Conservation (phyloP, 2,113 vertebrate species). For the Aramus guarauna region DNA sequence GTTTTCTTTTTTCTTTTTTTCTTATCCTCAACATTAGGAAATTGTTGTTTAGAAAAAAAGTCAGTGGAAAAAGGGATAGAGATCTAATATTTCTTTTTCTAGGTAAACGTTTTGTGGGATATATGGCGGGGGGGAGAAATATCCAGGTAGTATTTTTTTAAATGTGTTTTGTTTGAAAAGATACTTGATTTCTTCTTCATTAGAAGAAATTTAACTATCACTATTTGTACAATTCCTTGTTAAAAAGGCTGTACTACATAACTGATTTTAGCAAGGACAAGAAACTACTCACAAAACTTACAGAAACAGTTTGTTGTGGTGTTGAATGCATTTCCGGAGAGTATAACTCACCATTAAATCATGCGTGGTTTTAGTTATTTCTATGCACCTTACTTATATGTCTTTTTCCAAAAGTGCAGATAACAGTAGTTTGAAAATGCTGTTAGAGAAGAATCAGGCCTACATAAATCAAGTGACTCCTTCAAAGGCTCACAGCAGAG, state of each 20-base stretch:
- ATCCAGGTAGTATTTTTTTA: neutral
- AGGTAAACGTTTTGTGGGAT: neutral
- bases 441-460: conserved; percentile 2
- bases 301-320: neutral
- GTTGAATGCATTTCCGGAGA: neutral
- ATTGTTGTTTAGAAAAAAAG: neutral
- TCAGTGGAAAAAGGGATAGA: neutral
- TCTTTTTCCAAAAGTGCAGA: neutral
- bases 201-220: neutral
- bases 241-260: neutral
- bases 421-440: neutral
- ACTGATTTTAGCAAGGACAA: neutral
- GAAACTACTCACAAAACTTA: neutral
- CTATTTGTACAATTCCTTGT: neutral
- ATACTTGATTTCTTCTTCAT: neutral
- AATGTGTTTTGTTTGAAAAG: neutral
- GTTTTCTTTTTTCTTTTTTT: neutral
- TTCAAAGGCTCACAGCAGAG: conserved; percentile 42
- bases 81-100: neutral
- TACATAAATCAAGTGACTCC: conserved; percentile 35
- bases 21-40: neutral
- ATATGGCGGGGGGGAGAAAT: neutral
- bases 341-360: neutral
- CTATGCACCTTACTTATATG: neutral
- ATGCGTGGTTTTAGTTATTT: neutral